Evolutionary conservation across 2,888 invertebrate species (phyloP), one percentile per base, ranked within the genome.

Genomic region (Thymelicus acteon): DNA sequence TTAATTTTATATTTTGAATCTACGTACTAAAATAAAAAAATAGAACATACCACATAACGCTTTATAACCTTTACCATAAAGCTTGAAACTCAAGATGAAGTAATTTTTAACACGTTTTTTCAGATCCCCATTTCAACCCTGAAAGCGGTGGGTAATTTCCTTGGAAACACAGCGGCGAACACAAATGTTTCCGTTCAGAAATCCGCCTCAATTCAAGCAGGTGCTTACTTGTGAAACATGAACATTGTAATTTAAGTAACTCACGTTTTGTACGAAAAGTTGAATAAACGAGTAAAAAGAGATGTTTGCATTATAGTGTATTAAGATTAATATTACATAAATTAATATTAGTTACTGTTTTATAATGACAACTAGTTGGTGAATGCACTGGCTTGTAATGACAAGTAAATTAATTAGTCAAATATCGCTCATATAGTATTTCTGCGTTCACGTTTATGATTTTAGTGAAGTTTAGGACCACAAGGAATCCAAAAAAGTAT

Each of bases 51-150:
- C 54, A 54, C 24, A 12, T 54, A 54, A 12, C 54, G 31, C 24
- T 12, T 54, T 12, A 15, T 49, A 15, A 49, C 15, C 49, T 49
- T 15, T 7, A 19, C 19, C 49, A 15, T 49, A 49, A 49, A 54
- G 54, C 24, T n/a, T 47, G 31, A 44, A 19, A 47, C 52, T 61
- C 15, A 69, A 62, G 49, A 52, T 15, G 13, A 58, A 24, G 37
- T 71, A 65, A 65, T 58, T 58, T 57, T 62, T 69, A 47, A 57
- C 37, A 31, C 67, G 31, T 67, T 31, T 73, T 91, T 93, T 52
- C 90, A 96, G 96, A 96, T 96, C 77, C 96, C 96, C 39, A 95
- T 96, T 79, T 94, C 95, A 15, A 94, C 96, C 5, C 82, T 96
- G 72, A 93, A 91, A 78, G 96, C 96, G 58, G 96, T 96, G 1